Percentiles rank a stretch among this genome's conserved stretches.
Conservation (phyloP, 2,797 vertebrate genomes). For the Anguilla marmorata region DNA sequence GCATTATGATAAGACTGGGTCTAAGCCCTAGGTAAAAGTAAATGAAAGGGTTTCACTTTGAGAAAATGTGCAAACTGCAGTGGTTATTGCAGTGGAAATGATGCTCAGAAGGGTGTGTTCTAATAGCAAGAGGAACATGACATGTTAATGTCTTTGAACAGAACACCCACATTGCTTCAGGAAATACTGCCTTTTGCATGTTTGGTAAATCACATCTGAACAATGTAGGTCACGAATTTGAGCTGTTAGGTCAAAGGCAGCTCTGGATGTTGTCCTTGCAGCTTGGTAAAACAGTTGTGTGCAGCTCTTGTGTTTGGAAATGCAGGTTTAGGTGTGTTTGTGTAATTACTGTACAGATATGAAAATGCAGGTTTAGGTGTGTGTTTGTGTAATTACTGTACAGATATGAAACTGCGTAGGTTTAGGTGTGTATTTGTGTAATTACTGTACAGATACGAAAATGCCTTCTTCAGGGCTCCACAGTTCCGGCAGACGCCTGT, state of each 20-base stretch:
- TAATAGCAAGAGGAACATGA: neutral
- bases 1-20: neutral
- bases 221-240: neutral
- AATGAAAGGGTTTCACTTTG: neutral
- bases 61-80: too few species aligned
- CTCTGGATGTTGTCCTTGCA: too few species aligned
- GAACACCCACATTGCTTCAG: neutral
- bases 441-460: too few species aligned
- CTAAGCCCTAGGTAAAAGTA: neutral
- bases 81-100: neutral
- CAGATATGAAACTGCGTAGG: too few species aligned
- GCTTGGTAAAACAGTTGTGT: neutral
- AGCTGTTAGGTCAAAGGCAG: too few species aligned
- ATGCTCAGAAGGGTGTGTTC: neutral
- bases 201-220: neutral
- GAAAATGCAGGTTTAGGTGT: too few species aligned
- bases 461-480: neutral
- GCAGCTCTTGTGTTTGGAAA: neutral
- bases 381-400: too few species aligned
- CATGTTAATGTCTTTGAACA: neutral
- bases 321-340: conserved; percentile 15
- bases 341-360: neutral
- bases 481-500: neutral
- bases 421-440: too few species aligned
- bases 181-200: neutral